A percentile compares a stretch with the other conserved stretches of the same genome.
These are phyloP conservation scores for Drosophila rellima DNA, from an alignment of 2,888 invertebrate species.

Conservation along the genomic window DNA sequence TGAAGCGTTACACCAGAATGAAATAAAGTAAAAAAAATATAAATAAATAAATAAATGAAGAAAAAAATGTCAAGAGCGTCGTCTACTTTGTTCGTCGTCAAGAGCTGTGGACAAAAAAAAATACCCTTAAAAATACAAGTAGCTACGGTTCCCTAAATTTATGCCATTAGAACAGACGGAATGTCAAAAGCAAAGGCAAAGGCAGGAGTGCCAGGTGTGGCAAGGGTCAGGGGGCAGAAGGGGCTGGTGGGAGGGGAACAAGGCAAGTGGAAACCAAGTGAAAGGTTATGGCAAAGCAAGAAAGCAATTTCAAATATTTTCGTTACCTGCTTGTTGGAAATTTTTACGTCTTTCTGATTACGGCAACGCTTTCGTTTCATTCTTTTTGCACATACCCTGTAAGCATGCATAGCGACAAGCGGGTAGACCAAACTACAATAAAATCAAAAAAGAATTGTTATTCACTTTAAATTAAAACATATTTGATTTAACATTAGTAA, in stretches of 20 bases:
- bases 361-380: constrained; percentile 53
- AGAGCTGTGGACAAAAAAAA: constrained; percentile 42
- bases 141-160: constrained; percentile 63
- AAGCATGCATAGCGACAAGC: background rate
- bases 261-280: constrained; percentile 25
- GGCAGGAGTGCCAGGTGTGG: background rate
- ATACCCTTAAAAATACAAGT: constrained; percentile 52
- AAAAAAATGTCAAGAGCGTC: constrained; percentile 42
- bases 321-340: constrained; percentile 75
- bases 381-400: constrained; percentile 38
- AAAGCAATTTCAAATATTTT: constrained; percentile 81
- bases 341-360: constrained; percentile 81
- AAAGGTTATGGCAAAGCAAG: constrained; percentile 70
- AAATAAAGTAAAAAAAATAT: constrained; percentile 4
- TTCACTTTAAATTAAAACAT: background rate
- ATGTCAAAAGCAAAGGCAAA: constrained; percentile 58
- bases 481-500: background rate
- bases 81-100: constrained; percentile 47
- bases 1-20: constrained; percentile 26
- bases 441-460: background rate
- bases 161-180: constrained; percentile 80
- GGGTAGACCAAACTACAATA: background rate
- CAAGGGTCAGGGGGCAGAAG: background rate
- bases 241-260: constrained; percentile 6
- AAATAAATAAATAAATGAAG: constrained; percentile 10